These are phyloP conservation scores for Manduca sexta DNA, from an alignment of 1,140 invertebrate genomes.

Conservation along the genomic window DNA sequence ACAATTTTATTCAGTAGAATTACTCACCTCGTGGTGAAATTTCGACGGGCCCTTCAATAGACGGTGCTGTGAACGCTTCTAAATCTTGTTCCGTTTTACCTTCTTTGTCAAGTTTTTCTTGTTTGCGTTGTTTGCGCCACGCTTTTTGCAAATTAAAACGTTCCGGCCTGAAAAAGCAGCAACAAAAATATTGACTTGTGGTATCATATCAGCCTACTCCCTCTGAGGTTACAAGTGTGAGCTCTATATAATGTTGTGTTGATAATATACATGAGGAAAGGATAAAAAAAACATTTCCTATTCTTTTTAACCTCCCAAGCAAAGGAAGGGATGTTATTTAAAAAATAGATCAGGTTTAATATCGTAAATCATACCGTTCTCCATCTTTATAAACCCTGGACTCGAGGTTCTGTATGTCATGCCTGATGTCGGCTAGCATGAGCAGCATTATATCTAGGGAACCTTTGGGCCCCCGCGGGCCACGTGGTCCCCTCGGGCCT, in stretches of 20 bases:
- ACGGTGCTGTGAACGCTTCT: conserved; percentile 57
- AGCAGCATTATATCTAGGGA: conserved; percentile 77
- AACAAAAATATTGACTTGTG: too few species aligned
- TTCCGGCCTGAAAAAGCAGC: conserved; percentile 58
- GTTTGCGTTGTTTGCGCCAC: conserved; percentile 57
- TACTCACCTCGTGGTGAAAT: conserved; percentile 48
- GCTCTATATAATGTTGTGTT: too few species aligned
- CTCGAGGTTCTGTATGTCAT: conserved; percentile 77
- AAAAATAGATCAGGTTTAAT: too few species aligned
- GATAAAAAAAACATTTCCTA: too few species aligned
- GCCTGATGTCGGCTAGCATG: conserved; percentile 76
- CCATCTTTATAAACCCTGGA: conserved; percentile 74
- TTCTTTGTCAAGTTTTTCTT: conserved; percentile 49
- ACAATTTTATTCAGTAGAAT: not conserved
- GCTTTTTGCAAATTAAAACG: conserved; percentile 68
- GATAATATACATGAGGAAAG: too few species aligned
- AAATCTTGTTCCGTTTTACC: conserved; percentile 41
- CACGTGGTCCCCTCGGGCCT: conserved; percentile 73
- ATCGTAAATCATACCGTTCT: conserved; percentile 66
- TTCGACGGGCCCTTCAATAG: conserved; percentile 38
- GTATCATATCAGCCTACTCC: too few species aligned
- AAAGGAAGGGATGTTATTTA: not conserved
- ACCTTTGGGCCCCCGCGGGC: conserved; percentile 74
- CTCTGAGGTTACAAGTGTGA: too few species aligned
- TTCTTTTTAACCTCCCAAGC: not conserved